Evolutionary conservation across 2,888 invertebrate genomes (phyloP), one percentile per base, ranked within the genome.

Genomic region (Pemphredon lugubris): DNA sequence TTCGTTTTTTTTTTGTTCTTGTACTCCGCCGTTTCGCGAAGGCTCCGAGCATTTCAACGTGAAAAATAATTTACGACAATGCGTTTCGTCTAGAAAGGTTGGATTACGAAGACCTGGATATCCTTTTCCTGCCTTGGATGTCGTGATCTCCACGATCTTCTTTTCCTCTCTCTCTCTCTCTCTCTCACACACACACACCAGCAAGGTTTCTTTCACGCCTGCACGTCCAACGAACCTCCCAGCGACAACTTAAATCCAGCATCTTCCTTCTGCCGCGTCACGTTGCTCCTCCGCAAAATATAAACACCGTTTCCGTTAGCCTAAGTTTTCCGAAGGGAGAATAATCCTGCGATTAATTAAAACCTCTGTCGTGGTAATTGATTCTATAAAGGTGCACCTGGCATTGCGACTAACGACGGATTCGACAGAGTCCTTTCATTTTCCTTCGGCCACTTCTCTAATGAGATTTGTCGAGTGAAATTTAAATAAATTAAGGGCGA

Each of bases 151-250:
- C 14, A 13, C 14, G n/a, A 2, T 26, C 9, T 11, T 26, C 47
- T 47, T 47, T 26, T 11, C 21, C 6, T 45, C 7, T 45, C 21
- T n/a, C 23, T 45, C n/a, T 45, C 21, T 21, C 2, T 21, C 13
- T 45, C 21, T 45, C 45, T n/a, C n/a, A n/a, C n/a, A n/a, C n/a
- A n/a, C n/a, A n/a, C n/a, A 6, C 21, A 7, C 21, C 44, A 30
- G 30, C 9, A 6, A 30, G 30, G 30, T 30, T 9, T 9, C 30
- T 30, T 9, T 6, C 7, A 30, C 30, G 5, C 14, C 11, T 39
- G 39, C 39, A 5, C n/a, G 30, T 30, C 30, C 2, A 9, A 30
- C 30, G 30, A 30, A 30, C 9, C 30, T 9, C 26, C 30, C 30
- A 30, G 30, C 30, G 30, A 30, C 30, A 30, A 9, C 9, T 30